phyloP scores from a whole-genome alignment of 1,140 invertebrate genomes.

The Hesperophylax magnus region DNA sequence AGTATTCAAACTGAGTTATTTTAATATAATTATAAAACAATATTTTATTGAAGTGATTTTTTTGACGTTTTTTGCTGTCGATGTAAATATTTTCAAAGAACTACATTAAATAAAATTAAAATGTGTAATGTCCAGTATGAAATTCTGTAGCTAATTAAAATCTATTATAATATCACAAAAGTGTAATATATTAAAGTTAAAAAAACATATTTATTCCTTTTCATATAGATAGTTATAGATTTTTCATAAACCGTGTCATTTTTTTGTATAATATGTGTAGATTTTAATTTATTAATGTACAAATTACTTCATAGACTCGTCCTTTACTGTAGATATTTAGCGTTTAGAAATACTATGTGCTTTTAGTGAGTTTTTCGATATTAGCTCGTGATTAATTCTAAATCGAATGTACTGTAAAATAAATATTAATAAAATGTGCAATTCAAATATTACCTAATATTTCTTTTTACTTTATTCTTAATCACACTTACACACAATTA shows the following conservation, averaged over 20 bases:
- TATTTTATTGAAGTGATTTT: no score
- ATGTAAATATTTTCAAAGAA: no score
- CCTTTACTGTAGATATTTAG: conserved; percentile 43
- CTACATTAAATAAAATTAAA: no score
- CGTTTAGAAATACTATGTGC: conserved; percentile 36
- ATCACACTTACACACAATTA: no score
- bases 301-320: conserved; percentile 49
- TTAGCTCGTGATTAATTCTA: conserved; percentile 48
- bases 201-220: conserved; percentile 27
- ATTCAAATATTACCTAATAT: conserved; percentile 36
- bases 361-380: conserved; percentile 55
- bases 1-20: no score
- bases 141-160: no score
- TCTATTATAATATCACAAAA: no score
- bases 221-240: conserved; percentile 14
- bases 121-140: no score
- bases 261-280: conserved; percentile 41
- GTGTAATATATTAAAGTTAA: not conserved
- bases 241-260: conserved; percentile 40
- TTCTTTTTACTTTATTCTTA: not conserved
- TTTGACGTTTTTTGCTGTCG: no score
- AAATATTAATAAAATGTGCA: conserved; percentile 56
- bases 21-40: no score
- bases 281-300: conserved; percentile 56
- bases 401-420: conserved; percentile 55